phyloP scores from a whole-genome alignment of 2,797 vertebrate genomes.

The Falco columbarius region DNA sequence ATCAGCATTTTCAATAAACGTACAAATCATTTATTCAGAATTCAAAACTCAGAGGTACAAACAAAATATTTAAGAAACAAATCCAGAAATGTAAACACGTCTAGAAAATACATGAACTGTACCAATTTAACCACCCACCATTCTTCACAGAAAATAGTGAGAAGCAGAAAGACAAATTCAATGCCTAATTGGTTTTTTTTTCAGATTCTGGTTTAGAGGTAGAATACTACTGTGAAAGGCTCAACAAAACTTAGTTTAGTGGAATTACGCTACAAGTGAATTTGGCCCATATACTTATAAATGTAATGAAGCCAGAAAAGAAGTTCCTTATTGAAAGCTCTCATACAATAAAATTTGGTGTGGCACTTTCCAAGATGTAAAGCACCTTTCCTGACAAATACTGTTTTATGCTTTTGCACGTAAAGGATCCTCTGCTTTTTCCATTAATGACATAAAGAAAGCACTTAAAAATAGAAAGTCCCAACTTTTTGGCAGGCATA shows the following conservation, averaged over 20 bases:
- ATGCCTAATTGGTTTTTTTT: background rate
- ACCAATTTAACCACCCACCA: constrained; percentile 45
- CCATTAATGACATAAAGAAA: background rate
- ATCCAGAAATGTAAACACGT: constrained; percentile 62
- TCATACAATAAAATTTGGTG: constrained; percentile 22
- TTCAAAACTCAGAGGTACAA: constrained; percentile 71
- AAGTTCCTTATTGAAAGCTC: background rate
- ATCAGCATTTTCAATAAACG: constrained; percentile 7
- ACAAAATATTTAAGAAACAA: constrained; percentile 64
- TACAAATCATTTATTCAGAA: constrained; percentile 78
- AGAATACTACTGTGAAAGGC: constrained; percentile 26
- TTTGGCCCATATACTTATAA: background rate
- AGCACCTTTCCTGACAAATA: constrained; percentile 49
- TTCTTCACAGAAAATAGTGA: constrained; percentile 59
- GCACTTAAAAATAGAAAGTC: constrained; percentile 43
- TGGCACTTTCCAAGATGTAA: constrained; percentile 52
- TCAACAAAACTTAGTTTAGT: background rate
- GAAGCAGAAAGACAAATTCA: constrained; percentile 53
- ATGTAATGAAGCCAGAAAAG: background rate
- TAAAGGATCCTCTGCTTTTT: constrained; percentile 1
- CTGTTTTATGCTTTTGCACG: background rate
- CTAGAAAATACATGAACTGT: constrained; percentile 54
- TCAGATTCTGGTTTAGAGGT: constrained; percentile 55
- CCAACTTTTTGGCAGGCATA: background rate
- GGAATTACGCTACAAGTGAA: constrained; percentile 24